Evolutionary conservation across 2,113 vertebrate genomes (phyloP).

Genomic region (Oriolus oriolus): DNA sequence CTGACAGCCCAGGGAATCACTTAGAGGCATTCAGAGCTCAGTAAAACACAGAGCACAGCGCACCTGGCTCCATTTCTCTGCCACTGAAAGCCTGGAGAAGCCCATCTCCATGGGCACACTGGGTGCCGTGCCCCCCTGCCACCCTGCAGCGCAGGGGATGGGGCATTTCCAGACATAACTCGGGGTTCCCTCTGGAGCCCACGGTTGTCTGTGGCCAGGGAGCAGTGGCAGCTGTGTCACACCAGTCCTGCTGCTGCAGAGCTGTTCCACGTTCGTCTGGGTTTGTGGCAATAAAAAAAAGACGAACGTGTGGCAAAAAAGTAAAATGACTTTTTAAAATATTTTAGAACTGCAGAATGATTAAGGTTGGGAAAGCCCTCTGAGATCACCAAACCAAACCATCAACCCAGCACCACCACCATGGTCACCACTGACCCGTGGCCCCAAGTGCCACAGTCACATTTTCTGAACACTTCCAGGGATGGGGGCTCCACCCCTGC

Average conservation of each 20-base stretch:
- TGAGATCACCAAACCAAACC: not conserved
- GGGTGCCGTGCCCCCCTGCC: not conserved
- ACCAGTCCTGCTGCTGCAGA: not conserved
- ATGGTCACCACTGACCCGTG: too few species aligned
- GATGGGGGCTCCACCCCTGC: not conserved
- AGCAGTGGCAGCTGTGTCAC: not conserved
- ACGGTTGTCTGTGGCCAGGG: not conserved
- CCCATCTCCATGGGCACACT: accelerated
- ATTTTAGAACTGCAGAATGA: not conserved
- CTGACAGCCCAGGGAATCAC: not conserved
- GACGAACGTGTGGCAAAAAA: not conserved
- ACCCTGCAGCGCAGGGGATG: accelerated
- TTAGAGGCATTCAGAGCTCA: not conserved
- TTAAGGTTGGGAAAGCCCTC: not conserved
- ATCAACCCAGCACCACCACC: not conserved
- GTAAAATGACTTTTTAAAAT: not conserved
- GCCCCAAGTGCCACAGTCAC: not conserved
- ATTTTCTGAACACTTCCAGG: too few species aligned
- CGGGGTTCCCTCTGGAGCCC: not conserved
- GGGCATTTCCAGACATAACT: not conserved
- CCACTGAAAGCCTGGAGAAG: not conserved
- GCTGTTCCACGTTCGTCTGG: not conserved
- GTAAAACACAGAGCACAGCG: accelerated
- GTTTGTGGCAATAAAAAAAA: not conserved
- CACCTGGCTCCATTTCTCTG: not conserved